phyloP scores from a whole-genome alignment of 1,140 invertebrate genomes.

The Luehdorfia chinensis region DNA sequence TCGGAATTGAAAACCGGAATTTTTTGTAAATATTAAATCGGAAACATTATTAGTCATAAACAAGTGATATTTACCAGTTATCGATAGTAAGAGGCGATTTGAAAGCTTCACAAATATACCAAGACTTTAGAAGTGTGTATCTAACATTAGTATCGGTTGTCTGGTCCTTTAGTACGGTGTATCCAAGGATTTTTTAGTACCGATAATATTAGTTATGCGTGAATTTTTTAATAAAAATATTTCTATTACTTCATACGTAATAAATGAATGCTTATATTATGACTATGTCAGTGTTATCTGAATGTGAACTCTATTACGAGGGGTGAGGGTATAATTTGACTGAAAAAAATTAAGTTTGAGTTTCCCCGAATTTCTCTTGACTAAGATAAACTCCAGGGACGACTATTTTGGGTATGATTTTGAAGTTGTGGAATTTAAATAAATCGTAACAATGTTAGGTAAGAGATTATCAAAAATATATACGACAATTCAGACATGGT shows the following conservation, averaged over 20 bases:
- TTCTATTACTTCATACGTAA: conserved; percentile 2
- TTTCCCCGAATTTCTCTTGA: conserved; percentile 7
- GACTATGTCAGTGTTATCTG: conserved; percentile 11
- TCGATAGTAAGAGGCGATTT: background rate
- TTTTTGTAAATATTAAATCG: background rate
- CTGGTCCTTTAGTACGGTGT: background rate
- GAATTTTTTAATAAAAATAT: conserved; percentile 1
- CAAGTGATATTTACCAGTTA: conserved; percentile 11
- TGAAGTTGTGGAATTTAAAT: too few species aligned
- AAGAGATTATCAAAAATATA: too few species aligned
- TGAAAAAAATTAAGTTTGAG: conserved; percentile 3
- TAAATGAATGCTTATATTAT: conserved; percentile 8
- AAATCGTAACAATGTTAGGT: too few species aligned
- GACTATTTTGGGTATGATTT: too few species aligned
- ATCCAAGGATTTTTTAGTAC: too few species aligned
- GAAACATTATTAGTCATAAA: conserved; percentile 8
- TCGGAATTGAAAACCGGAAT: conserved; percentile 8
- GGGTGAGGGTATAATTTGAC: conserved; percentile 1
- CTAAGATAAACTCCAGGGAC: conserved; percentile 4
- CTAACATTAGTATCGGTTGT: background rate
- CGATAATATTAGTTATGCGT: too few species aligned
- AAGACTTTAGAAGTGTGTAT: background rate
- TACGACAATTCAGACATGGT: too few species aligned
- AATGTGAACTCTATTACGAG: conserved; percentile 10
- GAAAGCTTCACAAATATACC: too few species aligned